phyloP scores from a whole-genome alignment of 2,113 vertebrate species.

The Phaetusa simplex region DNA sequence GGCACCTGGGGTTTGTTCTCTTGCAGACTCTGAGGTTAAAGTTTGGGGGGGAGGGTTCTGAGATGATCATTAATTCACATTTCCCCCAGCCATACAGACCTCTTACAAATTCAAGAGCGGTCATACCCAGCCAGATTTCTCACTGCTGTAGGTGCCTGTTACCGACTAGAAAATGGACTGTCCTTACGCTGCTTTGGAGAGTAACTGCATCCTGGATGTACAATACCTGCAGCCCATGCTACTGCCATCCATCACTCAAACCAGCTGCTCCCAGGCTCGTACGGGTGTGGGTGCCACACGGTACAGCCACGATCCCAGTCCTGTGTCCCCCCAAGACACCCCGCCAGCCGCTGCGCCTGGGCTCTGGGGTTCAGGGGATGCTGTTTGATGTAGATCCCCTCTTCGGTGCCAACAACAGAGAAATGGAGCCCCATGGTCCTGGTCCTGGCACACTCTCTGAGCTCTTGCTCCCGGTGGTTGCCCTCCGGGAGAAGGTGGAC shows the following conservation, averaged over 20 bases:
- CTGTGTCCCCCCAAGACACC: too few relatives aligned
- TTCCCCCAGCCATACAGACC: background rate
- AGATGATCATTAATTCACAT: background rate
- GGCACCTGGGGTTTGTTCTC: background rate
- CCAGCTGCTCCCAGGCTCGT: accelerated
- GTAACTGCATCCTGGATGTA: background rate
- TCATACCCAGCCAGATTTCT: background rate
- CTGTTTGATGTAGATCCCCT: background rate
- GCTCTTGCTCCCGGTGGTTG: background rate
- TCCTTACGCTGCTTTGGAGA: background rate
- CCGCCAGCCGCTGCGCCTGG: accelerated
- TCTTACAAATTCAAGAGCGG: background rate
- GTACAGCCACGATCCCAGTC: background rate
- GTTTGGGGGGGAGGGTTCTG: background rate
- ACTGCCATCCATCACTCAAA: background rate
- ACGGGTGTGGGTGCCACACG: accelerated
- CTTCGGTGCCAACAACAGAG: background rate
- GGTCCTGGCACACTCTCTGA: accelerated
- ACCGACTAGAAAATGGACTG: background rate
- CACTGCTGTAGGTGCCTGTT: background rate
- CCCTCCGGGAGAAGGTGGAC: background rate
- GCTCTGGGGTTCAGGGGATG: background rate
- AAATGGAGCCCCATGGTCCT: background rate
- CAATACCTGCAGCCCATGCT: background rate
- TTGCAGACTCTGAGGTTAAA: background rate